Evolutionary conservation across 2,888 invertebrate genomes (phyloP).

Genomic region (Clunio marinus): DNA sequence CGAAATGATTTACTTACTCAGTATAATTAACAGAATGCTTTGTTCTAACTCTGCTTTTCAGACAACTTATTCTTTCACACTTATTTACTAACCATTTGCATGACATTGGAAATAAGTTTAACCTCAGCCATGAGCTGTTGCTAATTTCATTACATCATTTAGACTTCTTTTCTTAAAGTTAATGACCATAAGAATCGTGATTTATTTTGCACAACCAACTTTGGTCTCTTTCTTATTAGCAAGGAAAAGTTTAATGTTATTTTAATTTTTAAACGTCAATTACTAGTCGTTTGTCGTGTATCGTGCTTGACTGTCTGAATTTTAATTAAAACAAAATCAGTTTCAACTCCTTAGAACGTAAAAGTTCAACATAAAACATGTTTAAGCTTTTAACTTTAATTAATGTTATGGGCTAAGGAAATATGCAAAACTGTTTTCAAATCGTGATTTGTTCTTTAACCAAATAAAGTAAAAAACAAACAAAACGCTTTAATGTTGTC

Average conservation of each 20-base stretch:
- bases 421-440: slow-evolving; percentile 6
- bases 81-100: too few species aligned
- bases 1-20: too few species aligned
- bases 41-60: too few species aligned
- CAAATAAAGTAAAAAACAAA: not conserved
- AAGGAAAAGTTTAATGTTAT: slow-evolving; percentile 35
- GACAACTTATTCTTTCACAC: too few species aligned
- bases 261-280: slow-evolving; percentile 36
- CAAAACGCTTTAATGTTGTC: not conserved
- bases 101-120: too few species aligned
- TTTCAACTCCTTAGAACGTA: too few species aligned
- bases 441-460: not conserved
- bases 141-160: slow-evolving; percentile 5
- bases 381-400: too few species aligned
- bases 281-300: slow-evolving; percentile 31
- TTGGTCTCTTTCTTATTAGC: not conserved
- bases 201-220: slow-evolving; percentile 39
- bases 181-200: slow-evolving; percentile 39
- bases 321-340: not conserved
- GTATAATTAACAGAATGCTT: slow-evolving; percentile 31
- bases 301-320: not conserved
- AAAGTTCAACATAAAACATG: too few species aligned
- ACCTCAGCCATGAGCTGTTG: too few species aligned
- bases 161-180: slow-evolving; percentile 6
- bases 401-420: not conserved